Percentiles rank a stretch among this genome's conserved stretches.
These are phyloP conservation scores for Hydrolagus colliei DNA, from an alignment of 2,797 vertebrate species.

Conservation along the genomic window DNA sequence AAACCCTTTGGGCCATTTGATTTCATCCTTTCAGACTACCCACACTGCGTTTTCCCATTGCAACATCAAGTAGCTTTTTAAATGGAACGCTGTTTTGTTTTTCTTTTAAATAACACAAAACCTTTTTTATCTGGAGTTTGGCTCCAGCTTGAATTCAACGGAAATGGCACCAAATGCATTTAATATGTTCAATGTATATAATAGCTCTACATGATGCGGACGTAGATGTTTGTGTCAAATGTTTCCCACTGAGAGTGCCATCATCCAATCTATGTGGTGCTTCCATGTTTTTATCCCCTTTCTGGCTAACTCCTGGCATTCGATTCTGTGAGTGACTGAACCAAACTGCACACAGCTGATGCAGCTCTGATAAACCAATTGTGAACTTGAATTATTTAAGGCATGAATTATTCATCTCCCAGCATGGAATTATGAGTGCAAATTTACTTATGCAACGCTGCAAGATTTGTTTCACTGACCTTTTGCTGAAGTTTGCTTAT, in stretches of 20 bases:
- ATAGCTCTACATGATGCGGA: not conserved
- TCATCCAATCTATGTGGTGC: not conserved
- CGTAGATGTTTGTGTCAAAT: not conserved
- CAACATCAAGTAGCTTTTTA: too few species aligned
- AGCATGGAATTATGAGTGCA: not conserved
- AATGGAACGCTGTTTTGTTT: too few species aligned
- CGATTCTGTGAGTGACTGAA: not conserved
- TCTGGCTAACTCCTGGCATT: not conserved
- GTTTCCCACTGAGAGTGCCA: not conserved
- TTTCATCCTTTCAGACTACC: too few species aligned
- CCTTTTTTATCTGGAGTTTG: not conserved
- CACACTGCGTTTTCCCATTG: too few species aligned
- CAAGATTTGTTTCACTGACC: not conserved
- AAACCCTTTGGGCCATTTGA: too few species aligned
- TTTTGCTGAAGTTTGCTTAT: constrained; percentile 5
- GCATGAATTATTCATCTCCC: constrained; percentile 7
- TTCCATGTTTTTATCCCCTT: not conserved
- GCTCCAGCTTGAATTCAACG: not conserved
- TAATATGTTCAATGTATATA: not conserved
- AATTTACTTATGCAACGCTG: not conserved
- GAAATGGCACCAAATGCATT: not conserved
- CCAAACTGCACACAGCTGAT: not conserved
- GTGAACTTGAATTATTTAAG: constrained; percentile 12
- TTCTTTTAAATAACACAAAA: too few species aligned
- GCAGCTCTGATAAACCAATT: not conserved